Percentiles rank a stretch among this genome's conserved stretches.
Evolutionary conservation across 2,888 invertebrate genomes (phyloP).

Genomic region (Stegophylla sp.): DNA sequence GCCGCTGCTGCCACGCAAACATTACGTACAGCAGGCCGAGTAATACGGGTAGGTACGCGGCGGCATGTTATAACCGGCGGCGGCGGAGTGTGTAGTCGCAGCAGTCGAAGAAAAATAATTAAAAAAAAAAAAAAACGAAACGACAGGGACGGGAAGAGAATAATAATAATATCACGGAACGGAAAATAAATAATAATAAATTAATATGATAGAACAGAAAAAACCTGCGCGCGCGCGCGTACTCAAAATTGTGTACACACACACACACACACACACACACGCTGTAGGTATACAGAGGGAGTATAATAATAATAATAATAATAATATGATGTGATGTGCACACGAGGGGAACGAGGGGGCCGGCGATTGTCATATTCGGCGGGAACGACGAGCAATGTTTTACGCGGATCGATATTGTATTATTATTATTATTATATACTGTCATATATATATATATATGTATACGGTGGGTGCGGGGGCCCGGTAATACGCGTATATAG

Average conservation of each 20-base stretch:
- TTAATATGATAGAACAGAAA: not conserved
- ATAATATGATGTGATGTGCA: too few relatives aligned
- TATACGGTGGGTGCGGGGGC: not conserved
- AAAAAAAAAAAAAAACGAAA: not conserved
- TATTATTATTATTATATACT: too few relatives aligned
- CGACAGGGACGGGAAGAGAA: too few relatives aligned
- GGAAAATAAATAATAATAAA: not conserved
- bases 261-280: not conserved
- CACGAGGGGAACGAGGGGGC: too few relatives aligned
- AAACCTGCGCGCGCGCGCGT: too few relatives aligned
- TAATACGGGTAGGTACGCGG: too few relatives aligned
- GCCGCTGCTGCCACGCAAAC: not conserved
- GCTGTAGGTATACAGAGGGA: not conserved
- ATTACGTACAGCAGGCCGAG: not conserved
- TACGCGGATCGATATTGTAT: slow-evolving; percentile 21
- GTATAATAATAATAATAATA: too few relatives aligned
- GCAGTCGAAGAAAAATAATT: not conserved
- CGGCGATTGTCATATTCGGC: not conserved
- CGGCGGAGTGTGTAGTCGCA: not conserved
- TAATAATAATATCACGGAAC: not conserved
- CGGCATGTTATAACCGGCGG: too few relatives aligned
- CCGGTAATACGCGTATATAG: not conserved
- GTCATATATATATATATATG: too few relatives aligned
- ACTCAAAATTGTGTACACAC: not conserved
- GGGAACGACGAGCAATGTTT: not conserved